Base-by-base conservation (phyloP, 2,888 invertebrate genomes). In the Acanthosepion lycidas region DNA sequence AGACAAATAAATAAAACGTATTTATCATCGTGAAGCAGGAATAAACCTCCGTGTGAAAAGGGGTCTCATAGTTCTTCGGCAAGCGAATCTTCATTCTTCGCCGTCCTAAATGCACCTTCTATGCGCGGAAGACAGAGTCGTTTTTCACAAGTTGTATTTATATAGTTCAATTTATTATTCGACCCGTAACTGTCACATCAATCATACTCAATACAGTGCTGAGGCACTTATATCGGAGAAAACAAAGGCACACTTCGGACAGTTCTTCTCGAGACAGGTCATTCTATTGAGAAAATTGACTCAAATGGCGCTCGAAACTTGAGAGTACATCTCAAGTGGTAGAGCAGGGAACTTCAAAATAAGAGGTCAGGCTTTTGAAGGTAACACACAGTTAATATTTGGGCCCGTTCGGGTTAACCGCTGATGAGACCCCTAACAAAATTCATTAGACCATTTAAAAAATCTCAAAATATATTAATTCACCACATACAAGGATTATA, bases 1-100 rank as follows among this genome's bases (percentile, higher is more conserved):
- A 33, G 78, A n/a, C n/a, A 78, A 78, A 78, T 78, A 78, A 78
- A 78, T 78, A 78, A 78, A 78, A 78, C 33, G 78, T 78, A 78
- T 78, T 78, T 78, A 78, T 78, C 78, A 78, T 78, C 78, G n/a
- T n/a, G 78, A 18, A n/a, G 18, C 78, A 78, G n/a, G 78, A 78
- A n/a, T 78, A 33, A n/a, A n/a, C 33, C 0, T 33, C 15, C 0
- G n/a, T 3, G 33, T 78, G 33, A 78, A 78, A 78, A 5, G 15
- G 33, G 12, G 12, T 28, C 78, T n/a, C n/a, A 33, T 15, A 9
- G n/a, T 33, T 78, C 78, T 78, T 33, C 33, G 0, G 78, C n/a
- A n/a, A 33, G n/a, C n/a, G n/a, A 33, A 78, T n/a, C 15, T 78
- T 78, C 78, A n/a, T 78, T n/a, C 33, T 78, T 78, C 78, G n/a